These are phyloP conservation scores for Cassiopea andromeda DNA, from an alignment of 30 jellyfish, hydroid and myxozoan genomes.

Conservation along the genomic window DNA sequence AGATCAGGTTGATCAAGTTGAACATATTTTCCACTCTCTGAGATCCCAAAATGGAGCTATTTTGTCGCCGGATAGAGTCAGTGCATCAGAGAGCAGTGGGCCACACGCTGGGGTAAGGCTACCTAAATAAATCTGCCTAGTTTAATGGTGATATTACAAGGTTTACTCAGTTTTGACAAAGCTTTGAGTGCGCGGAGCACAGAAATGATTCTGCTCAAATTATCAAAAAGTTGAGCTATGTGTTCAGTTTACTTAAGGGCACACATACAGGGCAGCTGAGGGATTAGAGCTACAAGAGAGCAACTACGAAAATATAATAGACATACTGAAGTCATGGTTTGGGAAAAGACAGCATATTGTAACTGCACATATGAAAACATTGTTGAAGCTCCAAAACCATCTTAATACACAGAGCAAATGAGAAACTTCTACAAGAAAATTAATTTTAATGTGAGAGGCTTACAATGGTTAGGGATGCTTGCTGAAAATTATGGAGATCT, in stretches of 20 bases:
- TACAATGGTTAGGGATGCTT: neutral
- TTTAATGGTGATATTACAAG: neutral
- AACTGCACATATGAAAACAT: neutral
- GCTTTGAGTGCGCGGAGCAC: neutral
- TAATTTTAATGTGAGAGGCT: neutral
- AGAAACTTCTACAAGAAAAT: neutral
- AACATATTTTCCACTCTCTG: no score
- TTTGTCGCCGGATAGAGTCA: neutral
- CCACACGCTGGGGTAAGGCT: neutral
- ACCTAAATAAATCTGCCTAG: neutral
- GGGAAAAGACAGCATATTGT: slow-evolving; percentile 1
- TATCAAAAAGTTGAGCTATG: neutral
- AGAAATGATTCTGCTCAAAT: neutral
- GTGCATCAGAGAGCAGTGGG: neutral
- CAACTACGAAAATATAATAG: neutral
- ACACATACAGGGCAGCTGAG: neutral
- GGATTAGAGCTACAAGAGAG: neutral
- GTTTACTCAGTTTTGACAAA: neutral
- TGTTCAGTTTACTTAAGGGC: neutral
- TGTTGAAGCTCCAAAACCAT: neutral
- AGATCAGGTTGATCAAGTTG: no score
- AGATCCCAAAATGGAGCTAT: neutral
- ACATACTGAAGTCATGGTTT: neutral
- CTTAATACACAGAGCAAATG: neutral
- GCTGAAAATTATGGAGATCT: neutral